Base-by-base conservation (phyloP, 2,797 vertebrate species). In the Esox lucius region DNA sequence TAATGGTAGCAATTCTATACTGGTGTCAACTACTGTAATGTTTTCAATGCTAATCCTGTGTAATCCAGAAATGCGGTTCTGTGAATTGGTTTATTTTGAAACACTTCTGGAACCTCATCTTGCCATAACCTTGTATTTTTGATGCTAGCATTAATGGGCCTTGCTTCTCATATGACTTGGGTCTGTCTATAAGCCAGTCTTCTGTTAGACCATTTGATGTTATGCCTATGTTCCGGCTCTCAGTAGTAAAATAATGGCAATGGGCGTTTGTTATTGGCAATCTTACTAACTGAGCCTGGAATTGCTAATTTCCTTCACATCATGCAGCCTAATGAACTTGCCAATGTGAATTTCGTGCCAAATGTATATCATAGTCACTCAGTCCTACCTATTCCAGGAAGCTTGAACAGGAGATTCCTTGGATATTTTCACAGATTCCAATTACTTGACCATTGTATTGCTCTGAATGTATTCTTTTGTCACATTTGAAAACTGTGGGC, bases 341-440 rank as follows among this genome's bases (percentile, higher is more conserved):
- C 22, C 22, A 61, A 61, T 24, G 11, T 22, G 56, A 24, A 61
- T 61, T 61, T 22, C 22, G 24, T 61, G 22, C 9, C 24, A 61
- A 61, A 26, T 61, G 56, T 4, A 56, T 11, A 24, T 61, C 56
- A 13, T 5, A 13, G 11, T 61, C 56, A 61, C 56, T 61, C 56
- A 61, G 22, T 61, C 6, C 9, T 61, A 22, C 19, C 56, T 9
- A 2, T 61, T 26, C 56, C 11, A 24, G 53, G 56, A 24, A 61
- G 56, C 22, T 26, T 61, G 56, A 61, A 61, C 56, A 24, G 56
- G 56, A 26, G 56, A 61, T 61, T 61, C 56, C 56, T 61, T 61
- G 56, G 22, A 24, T 61, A 17, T 61, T 61, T 61, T 61, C 56
- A 24, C 56, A 61, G 9, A 9, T 61, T 61, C 56, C 56, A 61